These are phyloP conservation scores for Cynopterus sphinx DNA, from an alignment of 2,797 vertebrate genomes.

Conservation along the genomic window DNA sequence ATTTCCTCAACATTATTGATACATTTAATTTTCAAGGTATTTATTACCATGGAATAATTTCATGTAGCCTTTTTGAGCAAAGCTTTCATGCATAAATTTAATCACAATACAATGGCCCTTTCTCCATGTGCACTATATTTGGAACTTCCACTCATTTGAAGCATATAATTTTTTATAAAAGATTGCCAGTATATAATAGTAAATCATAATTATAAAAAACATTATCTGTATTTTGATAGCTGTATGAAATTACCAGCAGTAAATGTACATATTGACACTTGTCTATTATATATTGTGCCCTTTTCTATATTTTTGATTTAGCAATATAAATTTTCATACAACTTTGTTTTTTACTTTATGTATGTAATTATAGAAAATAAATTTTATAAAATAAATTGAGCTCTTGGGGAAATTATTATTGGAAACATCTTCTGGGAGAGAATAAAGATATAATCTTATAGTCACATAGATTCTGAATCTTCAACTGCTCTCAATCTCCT, in stretches of 20 bases:
- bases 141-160: background rate
- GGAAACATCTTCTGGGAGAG: background rate
- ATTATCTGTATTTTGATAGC: constrained; percentile 8
- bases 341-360: background rate
- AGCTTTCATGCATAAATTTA: constrained; percentile 22
- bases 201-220: constrained; percentile 62
- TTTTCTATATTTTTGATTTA: constrained; percentile 45
- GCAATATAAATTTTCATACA: constrained; percentile 17
- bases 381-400: background rate
- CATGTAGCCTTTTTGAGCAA: background rate
- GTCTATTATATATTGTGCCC: constrained; percentile 36
- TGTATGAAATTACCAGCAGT: constrained; percentile 29
- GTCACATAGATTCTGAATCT: background rate
- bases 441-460: background rate
- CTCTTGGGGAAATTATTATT: background rate
- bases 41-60: constrained; percentile 25
- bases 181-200: background rate
- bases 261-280: constrained; percentile 27
- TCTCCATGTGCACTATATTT: constrained; percentile 34
- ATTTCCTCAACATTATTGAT: constrained; percentile 2
- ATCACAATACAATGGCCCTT: background rate
- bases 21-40: constrained; percentile 38
- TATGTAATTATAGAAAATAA: background rate
- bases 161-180: constrained; percentile 45
- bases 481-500: background rate